phyloP scores from a whole-genome alignment of 2,888 invertebrate species.

The Cosmorhoe ocellata region DNA sequence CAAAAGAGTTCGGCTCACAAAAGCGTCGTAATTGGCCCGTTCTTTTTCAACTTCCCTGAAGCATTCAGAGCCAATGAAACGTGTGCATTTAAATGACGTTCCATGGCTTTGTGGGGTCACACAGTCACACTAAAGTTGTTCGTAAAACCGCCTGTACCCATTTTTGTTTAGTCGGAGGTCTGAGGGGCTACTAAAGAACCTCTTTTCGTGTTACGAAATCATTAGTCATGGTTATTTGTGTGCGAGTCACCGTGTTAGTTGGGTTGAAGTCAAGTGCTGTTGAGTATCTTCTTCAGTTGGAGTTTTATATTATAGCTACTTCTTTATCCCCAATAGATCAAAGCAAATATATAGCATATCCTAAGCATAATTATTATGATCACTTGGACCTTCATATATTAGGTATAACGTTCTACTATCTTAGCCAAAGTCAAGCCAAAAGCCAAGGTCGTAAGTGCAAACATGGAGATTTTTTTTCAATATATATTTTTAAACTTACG shows the following conservation, averaged over 20 bases:
- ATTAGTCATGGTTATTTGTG: slow-evolving; percentile 75
- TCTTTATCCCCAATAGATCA: not conserved
- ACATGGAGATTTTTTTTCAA: too few relatives aligned
- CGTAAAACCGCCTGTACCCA: slow-evolving; percentile 71
- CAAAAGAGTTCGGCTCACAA: slow-evolving; percentile 77
- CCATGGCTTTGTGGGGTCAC: slow-evolving; percentile 79
- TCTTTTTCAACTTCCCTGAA: slow-evolving; percentile 81
- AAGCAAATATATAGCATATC: too few relatives aligned
- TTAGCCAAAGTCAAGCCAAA: too few relatives aligned
- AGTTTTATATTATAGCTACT: slow-evolving; percentile 4
- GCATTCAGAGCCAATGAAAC: slow-evolving; percentile 82
- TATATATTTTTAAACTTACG: too few relatives aligned
- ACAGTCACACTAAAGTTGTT: slow-evolving; percentile 79
- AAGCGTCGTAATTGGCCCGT: slow-evolving; percentile 81
- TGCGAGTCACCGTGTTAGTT: slow-evolving; percentile 14
- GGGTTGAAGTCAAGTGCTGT: slow-evolving; percentile 14
- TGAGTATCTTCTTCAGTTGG: slow-evolving; percentile 12
- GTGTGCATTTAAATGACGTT: slow-evolving; percentile 83
- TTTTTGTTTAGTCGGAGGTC: slow-evolving; percentile 61
- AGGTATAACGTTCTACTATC: too few relatives aligned
- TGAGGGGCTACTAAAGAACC: slow-evolving; percentile 67
- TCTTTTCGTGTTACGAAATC: slow-evolving; percentile 67
- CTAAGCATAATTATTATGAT: too few relatives aligned
- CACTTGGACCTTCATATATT: too few relatives aligned
- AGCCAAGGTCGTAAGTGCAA: too few relatives aligned